Evolutionary conservation across 2,113 vertebrate genomes (phyloP).

Genomic region (Aptenodytes patagonicus): DNA sequence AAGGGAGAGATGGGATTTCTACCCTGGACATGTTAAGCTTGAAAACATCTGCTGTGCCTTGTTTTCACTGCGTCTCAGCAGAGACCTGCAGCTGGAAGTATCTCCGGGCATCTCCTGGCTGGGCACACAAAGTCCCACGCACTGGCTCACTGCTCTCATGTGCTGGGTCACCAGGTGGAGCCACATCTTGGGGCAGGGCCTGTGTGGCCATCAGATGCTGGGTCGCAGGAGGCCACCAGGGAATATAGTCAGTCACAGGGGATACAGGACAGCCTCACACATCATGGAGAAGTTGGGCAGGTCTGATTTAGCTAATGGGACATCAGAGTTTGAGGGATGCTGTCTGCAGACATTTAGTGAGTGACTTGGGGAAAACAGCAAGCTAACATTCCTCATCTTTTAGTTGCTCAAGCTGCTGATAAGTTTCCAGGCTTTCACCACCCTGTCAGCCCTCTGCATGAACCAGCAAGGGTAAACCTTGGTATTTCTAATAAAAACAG

Average conservation of each 20-base stretch:
- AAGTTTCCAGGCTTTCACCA: neutral
- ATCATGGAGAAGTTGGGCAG: neutral
- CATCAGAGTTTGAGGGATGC: neutral
- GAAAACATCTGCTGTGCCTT: neutral
- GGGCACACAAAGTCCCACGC: neutral
- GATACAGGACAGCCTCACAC: neutral
- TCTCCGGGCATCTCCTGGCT: neutral
- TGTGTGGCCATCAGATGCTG: neutral
- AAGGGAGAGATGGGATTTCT: neutral
- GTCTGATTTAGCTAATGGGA: neutral
- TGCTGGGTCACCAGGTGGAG: neutral
- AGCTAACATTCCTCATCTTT: neutral
- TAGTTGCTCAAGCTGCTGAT: neutral
- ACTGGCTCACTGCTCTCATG: neutral
- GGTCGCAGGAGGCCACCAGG: fast-evolving
- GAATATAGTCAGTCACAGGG: neutral
- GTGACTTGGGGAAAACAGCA: neutral
- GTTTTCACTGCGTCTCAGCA: neutral
- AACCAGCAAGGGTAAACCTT: neutral
- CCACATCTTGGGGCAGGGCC: neutral
- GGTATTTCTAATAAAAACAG: neutral
- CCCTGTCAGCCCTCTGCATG: neutral
- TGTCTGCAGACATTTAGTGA: neutral
- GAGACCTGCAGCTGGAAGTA: neutral
- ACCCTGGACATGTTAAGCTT: neutral